Conservation (phyloP, 2,888 invertebrate genomes). For the Axea sp. region DNA sequence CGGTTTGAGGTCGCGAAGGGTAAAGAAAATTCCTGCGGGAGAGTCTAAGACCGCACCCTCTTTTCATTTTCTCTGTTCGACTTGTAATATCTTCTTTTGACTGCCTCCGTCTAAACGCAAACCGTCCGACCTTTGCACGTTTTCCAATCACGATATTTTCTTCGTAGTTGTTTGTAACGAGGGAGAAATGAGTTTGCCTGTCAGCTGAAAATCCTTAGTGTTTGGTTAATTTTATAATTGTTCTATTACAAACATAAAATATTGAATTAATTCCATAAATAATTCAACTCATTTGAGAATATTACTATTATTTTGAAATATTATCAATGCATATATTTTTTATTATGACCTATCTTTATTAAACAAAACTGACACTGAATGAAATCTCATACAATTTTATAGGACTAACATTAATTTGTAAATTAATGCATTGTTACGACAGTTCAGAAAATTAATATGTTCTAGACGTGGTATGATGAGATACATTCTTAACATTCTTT, state of each 20-base stretch:
- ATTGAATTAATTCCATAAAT: no score
- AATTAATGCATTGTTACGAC: no score
- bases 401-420: no score
- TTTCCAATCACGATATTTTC: slow-evolving; percentile 76
- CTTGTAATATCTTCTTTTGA: slow-evolving; percentile 49
- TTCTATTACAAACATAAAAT: slow-evolving; percentile 7
- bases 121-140: slow-evolving; percentile 72
- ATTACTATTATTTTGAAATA: no score
- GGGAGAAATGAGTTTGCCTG: slow-evolving; percentile 66
- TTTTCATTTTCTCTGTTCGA: slow-evolving; percentile 64
- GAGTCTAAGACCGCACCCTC: slow-evolving; percentile 62
- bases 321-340: no score
- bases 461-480: no score
- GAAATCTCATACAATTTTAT: no score
- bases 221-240: slow-evolving; percentile 24
- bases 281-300: no score
- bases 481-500: no score
- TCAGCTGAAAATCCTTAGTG: slow-evolving; percentile 62
- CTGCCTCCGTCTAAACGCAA: slow-evolving; percentile 69
- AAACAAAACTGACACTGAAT: no score
- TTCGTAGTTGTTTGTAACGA: slow-evolving; percentile 44
- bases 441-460: no score
- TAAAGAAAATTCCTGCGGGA: slow-evolving; percentile 76
- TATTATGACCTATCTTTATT: no score
- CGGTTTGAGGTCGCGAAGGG: slow-evolving; percentile 76